phyloP scores from a whole-genome alignment of 2,797 vertebrate species.

The Oophaga sylvatica region DNA sequence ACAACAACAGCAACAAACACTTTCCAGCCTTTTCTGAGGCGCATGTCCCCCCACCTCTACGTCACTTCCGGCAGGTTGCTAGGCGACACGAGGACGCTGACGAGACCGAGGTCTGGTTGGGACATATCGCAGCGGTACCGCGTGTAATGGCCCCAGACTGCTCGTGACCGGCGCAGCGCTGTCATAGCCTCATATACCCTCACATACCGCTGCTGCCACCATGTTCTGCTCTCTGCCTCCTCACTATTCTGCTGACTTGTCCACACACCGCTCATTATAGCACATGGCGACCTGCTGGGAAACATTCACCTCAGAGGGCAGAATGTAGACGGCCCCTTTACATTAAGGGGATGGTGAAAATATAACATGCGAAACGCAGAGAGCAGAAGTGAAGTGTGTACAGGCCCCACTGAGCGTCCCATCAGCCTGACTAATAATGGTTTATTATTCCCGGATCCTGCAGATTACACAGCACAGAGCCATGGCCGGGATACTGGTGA shows the following conservation, averaged over 20 bases:
- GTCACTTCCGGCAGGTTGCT: constrained; percentile 24
- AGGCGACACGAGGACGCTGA: constrained; percentile 32
- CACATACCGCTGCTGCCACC: no score
- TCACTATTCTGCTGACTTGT: no score
- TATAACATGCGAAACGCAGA: no score
- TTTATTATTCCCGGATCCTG: neutral
- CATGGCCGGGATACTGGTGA: constrained; percentile 53
- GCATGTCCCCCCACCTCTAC: neutral
- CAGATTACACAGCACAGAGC: constrained; percentile 29
- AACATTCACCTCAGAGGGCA: neutral
- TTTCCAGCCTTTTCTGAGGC: neutral
- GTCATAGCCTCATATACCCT: no score
- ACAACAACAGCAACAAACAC: neutral
- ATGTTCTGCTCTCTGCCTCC: no score
- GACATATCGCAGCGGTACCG: neutral
- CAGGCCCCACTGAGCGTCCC: no score
- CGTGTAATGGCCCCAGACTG: neutral
- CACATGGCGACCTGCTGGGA: no score
- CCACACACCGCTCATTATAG: no score
- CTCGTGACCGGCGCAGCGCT: no score
- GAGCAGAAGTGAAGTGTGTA: no score
- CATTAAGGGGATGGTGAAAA: neutral
- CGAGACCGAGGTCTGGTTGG: neutral
- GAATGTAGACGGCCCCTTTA: neutral
- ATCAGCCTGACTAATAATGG: neutral